Conservation (phyloP, 2,888 invertebrate genomes). For the Tanypteryx hageni region DNA sequence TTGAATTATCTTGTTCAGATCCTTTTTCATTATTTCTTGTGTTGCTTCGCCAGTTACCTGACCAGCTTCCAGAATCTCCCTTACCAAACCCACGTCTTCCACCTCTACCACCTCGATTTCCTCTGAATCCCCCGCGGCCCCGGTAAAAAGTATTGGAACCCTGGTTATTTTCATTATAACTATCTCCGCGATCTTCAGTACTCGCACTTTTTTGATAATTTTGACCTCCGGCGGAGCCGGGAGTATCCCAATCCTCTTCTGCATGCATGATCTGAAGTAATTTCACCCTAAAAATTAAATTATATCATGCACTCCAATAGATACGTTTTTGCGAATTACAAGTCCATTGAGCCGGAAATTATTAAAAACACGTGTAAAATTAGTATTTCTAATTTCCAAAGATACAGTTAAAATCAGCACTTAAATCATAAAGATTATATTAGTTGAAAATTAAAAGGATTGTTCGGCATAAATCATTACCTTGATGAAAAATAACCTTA, state of each 20-base stretch:
- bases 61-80: slow-evolving; percentile 50
- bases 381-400: too few relatives aligned
- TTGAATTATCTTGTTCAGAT: slow-evolving; percentile 39
- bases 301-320: too few relatives aligned
- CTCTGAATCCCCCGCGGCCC: slow-evolving; percentile 56
- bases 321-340: too few relatives aligned
- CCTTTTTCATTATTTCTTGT: slow-evolving; percentile 67
- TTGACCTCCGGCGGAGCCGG: background rate
- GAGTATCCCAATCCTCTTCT: slow-evolving; percentile 49
- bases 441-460: too few relatives aligned
- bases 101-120: slow-evolving; percentile 54
- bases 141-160: background rate
- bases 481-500: too few relatives aligned
- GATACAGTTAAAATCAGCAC: too few relatives aligned
- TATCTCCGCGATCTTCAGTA: background rate
- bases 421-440: too few relatives aligned
- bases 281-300: too few relatives aligned
- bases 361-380: too few relatives aligned
- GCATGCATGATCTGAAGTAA: background rate
- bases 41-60: slow-evolving; percentile 64
- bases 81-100: slow-evolving; percentile 52
- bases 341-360: too few relatives aligned
- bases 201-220: background rate
- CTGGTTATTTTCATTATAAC: background rate
- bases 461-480: too few relatives aligned